These are phyloP conservation scores for Gambusia yucatana DNA, from an alignment of 2,797 vertebrate genomes.

Conservation along the genomic window DNA sequence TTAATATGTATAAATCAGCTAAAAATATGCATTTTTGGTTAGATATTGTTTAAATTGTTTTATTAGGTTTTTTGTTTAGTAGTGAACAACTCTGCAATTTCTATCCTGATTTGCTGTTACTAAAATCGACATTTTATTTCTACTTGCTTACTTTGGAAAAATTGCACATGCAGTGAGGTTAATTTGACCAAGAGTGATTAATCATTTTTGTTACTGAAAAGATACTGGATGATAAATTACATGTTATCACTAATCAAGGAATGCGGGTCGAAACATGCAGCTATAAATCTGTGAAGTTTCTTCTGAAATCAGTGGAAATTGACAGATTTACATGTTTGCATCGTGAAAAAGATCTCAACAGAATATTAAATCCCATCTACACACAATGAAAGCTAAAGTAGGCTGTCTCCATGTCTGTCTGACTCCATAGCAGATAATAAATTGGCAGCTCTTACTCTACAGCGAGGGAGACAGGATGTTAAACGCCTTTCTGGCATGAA, in stretches of 20 bases:
- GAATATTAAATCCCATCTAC: neutral
- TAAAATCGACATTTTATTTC: neutral
- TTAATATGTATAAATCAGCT: neutral
- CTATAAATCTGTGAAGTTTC: slow-evolving; percentile 45
- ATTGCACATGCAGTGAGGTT: slow-evolving; percentile 22
- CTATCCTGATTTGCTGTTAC: neutral
- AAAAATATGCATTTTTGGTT: neutral
- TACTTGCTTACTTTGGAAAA: neutral
- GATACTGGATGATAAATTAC: slow-evolving; percentile 42
- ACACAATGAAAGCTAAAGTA: slow-evolving; percentile 8
- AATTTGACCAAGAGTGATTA: slow-evolving; percentile 46
- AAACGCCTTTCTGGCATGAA: slow-evolving; percentile 57
- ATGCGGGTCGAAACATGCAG: slow-evolving; percentile 28
- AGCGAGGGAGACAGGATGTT: slow-evolving; percentile 35
- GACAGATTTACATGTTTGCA: slow-evolving; percentile 40
- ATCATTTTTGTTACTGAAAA: slow-evolving; percentile 45
- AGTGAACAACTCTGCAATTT: neutral
- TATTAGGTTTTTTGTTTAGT: neutral
- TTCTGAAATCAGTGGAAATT: slow-evolving; percentile 31
- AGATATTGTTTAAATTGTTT: neutral
- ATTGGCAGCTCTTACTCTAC: slow-evolving; percentile 37
- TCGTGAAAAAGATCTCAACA: slow-evolving; percentile 30
- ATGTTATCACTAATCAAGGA: slow-evolving; percentile 49
- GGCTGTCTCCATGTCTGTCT: neutral
- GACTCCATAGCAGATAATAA: slow-evolving; percentile 35